Evolutionary conservation across 2,113 vertebrate genomes (phyloP).

Genomic region (Microcebus ravelobensis): DNA sequence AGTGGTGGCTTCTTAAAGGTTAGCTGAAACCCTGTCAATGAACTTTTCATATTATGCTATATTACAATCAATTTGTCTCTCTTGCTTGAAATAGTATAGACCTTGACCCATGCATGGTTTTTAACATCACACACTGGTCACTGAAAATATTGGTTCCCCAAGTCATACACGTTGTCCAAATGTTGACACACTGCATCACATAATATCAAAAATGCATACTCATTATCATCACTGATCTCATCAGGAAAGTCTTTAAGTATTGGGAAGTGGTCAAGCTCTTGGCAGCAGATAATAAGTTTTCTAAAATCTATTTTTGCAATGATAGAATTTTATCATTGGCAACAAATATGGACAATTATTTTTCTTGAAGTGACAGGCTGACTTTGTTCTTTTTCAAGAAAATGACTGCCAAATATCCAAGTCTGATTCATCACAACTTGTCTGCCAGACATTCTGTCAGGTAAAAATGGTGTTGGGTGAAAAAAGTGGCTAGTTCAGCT

Average conservation of each 20-base stretch:
- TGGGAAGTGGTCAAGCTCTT: neutral
- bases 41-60: neutral
- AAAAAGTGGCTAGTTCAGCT: neutral
- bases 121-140: neutral
- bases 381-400: neutral
- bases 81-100: neutral
- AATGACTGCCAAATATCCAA: neutral
- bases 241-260: neutral
- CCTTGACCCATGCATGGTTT: neutral
- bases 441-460: neutral
- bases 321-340: neutral
- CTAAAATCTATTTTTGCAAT: conserved; percentile 9
- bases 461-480: neutral
- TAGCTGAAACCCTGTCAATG: neutral
- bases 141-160: neutral
- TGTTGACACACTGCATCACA: neutral
- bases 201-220: neutral
- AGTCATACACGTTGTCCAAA: neutral
- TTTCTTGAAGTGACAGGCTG: neutral
- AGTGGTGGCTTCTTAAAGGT: neutral
- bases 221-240: neutral
- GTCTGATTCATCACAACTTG: neutral
- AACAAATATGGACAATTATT: neutral
- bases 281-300: neutral
- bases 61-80: neutral